Percentiles rank a stretch among this genome's conserved stretches.
phyloP scores from a whole-genome alignment of 2,888 invertebrate species.

The Melinopterus prodromus region DNA sequence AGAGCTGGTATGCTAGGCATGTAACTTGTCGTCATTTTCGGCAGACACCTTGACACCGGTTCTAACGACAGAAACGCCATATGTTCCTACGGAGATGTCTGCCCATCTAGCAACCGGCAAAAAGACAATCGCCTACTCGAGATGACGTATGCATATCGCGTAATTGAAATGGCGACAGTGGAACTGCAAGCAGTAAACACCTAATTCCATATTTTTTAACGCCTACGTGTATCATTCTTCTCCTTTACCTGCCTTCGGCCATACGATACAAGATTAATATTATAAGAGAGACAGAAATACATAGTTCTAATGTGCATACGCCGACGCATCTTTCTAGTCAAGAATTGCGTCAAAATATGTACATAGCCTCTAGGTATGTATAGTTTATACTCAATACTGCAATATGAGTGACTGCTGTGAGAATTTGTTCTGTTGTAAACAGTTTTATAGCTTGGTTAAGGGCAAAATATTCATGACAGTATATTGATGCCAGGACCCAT shows the following conservation, averaged over 20 bases:
- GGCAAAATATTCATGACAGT: too few species aligned
- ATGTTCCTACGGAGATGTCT: neutral
- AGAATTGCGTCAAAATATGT: neutral
- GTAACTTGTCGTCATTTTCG: neutral
- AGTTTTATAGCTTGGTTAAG: too few species aligned
- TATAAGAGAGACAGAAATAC: neutral
- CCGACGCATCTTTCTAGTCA: neutral
- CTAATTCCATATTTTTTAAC: neutral
- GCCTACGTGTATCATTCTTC: neutral
- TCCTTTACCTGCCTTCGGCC: neutral
- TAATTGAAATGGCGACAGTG: neutral
- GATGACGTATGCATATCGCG: neutral
- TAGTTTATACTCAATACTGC: neutral
- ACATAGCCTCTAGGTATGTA: neutral
- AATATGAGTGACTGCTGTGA: neutral
- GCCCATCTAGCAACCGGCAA: neutral
- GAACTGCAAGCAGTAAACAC: conserved; percentile 4
- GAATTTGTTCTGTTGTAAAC: neutral
- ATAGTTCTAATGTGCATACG: neutral
- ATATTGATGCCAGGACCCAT: too few species aligned
- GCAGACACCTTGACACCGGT: neutral
- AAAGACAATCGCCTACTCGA: neutral
- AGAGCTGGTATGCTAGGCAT: neutral
- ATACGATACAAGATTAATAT: neutral
- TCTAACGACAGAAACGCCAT: neutral